Conservation (phyloP, 2,888 invertebrate species). For the Heliconius charithonia region DNA sequence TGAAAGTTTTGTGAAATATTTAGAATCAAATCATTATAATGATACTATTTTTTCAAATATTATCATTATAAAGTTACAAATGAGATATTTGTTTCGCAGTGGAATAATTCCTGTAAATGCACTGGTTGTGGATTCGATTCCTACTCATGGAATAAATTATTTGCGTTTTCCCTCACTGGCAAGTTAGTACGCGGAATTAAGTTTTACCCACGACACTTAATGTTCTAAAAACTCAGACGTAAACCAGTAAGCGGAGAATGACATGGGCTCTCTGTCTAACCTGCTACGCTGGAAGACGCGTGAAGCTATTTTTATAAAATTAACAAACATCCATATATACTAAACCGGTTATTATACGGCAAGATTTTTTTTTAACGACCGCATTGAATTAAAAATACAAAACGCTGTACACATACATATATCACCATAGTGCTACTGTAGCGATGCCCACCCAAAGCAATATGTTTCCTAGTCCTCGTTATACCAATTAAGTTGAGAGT, state of each 20-base stretch:
- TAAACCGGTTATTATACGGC: no score
- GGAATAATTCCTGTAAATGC: fast-evolving
- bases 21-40: no score
- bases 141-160: not conserved
- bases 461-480: conserved; percentile 59
- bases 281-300: no score
- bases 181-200: not conserved
- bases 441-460: conserved; percentile 65
- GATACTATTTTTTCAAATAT: no score
- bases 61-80: not conserved
- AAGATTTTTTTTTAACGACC: not conserved
- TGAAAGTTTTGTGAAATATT: not conserved
- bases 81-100: fast-evolving
- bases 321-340: no score
- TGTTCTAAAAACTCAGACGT: not conserved
- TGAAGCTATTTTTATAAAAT: no score
- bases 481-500: conserved; percentile 70
- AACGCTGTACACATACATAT: conserved; percentile 33
- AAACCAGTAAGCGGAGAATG: not conserved
- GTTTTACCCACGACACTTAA: not conserved
- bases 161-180: not conserved
- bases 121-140: not conserved
- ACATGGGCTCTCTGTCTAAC: no score
- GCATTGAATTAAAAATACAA: conserved; percentile 34
- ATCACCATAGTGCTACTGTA: conserved; percentile 12